Conservation (phyloP, 2,797 vertebrate species). For the Columba guinea region DNA sequence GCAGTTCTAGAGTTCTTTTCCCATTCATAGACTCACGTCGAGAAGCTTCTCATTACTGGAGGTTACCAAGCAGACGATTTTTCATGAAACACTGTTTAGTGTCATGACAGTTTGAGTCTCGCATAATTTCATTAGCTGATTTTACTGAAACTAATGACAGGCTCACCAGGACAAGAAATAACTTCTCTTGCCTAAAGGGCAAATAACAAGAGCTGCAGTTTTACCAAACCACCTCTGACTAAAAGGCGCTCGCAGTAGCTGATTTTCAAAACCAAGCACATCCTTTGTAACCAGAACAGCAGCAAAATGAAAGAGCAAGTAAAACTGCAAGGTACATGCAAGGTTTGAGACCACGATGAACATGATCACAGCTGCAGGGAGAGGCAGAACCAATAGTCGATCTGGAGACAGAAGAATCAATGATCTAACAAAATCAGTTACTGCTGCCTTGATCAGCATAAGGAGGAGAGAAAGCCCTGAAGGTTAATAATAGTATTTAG, state of each 20-base stretch:
- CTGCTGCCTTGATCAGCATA: background rate
- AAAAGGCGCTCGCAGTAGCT: fast-evolving
- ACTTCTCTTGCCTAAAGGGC: background rate
- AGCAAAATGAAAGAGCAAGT: background rate
- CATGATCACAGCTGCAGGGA: background rate
- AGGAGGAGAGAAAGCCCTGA: slow-evolving; percentile 4
- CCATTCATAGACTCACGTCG: background rate
- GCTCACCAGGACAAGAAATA: background rate
- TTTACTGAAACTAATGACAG: background rate
- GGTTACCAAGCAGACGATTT: background rate
- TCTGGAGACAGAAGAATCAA: background rate
- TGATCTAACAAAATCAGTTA: background rate
- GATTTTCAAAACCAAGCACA: background rate
- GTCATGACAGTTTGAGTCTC: background rate
- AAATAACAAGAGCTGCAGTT: background rate
- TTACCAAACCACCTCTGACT: background rate
- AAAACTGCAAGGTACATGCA: background rate
- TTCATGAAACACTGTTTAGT: background rate
- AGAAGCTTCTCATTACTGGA: background rate
- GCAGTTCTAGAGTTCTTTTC: background rate
- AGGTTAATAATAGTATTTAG: slow-evolving; percentile 3
- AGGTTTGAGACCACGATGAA: background rate
- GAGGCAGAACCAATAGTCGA: background rate
- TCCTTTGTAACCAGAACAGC: background rate
- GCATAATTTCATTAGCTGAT: background rate